These are phyloP conservation scores for Phrynosoma blainvillii DNA, from an alignment of 2,113 vertebrate genomes.

Conservation along the genomic window DNA sequence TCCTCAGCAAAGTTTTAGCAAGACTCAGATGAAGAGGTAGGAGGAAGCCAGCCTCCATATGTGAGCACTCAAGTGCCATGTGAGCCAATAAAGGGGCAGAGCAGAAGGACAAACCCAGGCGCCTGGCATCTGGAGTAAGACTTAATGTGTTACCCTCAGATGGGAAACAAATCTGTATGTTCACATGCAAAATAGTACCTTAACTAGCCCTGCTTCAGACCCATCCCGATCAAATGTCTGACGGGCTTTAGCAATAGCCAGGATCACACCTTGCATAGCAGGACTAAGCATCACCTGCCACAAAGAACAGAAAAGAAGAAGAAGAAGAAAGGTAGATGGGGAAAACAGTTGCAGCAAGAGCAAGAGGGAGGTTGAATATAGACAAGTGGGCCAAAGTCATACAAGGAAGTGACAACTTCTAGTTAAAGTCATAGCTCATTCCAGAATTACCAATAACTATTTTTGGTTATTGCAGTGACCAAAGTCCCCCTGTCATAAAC, in stretches of 20 bases:
- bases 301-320: slow-evolving; percentile 59
- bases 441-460: not conserved
- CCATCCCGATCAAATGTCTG: slow-evolving; percentile 93
- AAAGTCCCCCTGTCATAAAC: too few relatives aligned
- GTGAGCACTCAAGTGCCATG: too few relatives aligned
- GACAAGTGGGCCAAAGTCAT: not conserved
- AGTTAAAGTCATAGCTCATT: not conserved
- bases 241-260: slow-evolving; percentile 96
- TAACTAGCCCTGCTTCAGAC: slow-evolving; percentile 95
- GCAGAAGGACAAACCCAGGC: too few relatives aligned
- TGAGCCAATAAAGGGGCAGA: not conserved
- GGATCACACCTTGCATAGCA: slow-evolving; percentile 97
- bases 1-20: too few relatives aligned
- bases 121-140: not conserved
- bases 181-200: slow-evolving; percentile 78
- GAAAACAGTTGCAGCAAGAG: slow-evolving; percentile 19
- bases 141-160: not conserved
- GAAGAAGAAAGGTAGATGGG: slow-evolving; percentile 51
- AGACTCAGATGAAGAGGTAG: not conserved
- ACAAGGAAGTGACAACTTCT: not conserved
- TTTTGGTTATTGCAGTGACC: too few relatives aligned
- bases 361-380: slow-evolving; percentile 24
- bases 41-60: not conserved
- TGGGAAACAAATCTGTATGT: not conserved
- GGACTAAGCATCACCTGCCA: slow-evolving; percentile 96